Evolutionary conservation across 2,797 vertebrate species (phyloP).

Genomic region (Phalanger gymnotis): DNA sequence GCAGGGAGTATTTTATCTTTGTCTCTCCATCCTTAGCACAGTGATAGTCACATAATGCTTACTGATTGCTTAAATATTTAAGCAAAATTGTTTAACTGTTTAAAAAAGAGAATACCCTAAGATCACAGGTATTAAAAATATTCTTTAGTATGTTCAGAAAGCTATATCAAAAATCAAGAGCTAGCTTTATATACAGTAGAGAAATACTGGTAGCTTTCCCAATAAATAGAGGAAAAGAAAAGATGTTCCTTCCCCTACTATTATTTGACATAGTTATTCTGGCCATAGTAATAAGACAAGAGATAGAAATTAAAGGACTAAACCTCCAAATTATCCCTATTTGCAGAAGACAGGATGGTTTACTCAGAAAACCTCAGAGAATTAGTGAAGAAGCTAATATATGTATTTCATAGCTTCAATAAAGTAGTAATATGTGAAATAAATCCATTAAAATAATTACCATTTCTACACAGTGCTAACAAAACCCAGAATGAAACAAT

Average conservation of each 20-base stretch:
- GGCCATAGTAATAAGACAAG: neutral
- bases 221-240: neutral
- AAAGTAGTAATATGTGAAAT: neutral
- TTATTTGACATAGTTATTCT: neutral
- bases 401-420: neutral
- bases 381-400: neutral
- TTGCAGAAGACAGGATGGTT: neutral
- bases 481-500: neutral
- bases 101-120: too few relatives aligned
- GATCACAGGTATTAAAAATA: neutral
- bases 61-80: neutral
- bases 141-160: neutral
- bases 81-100: neutral
- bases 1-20: neutral
- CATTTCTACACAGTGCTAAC: neutral
- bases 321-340: neutral
- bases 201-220: neutral
- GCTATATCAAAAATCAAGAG: neutral
- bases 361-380: neutral
- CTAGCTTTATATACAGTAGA: neutral
- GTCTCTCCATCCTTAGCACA: neutral
- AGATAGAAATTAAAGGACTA: neutral
- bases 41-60: neutral
- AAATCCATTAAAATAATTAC: neutral
- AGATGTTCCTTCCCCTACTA: neutral